Evolutionary conservation across 1,140 invertebrate genomes (phyloP), one percentile per base, ranked within the genome.

Genomic region (Drosophila auraria): DNA sequence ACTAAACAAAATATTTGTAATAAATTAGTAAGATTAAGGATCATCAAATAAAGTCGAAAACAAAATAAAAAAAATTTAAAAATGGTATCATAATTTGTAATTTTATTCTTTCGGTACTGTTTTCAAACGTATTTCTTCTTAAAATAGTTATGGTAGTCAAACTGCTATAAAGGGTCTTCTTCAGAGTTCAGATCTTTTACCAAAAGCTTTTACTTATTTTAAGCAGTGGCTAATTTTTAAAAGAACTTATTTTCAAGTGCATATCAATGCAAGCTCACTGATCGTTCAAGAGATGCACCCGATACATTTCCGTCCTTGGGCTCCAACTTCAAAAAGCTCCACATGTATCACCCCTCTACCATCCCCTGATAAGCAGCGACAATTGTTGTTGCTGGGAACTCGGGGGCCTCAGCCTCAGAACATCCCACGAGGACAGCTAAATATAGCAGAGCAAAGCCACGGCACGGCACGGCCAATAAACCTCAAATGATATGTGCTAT

Each of bases 401-500:
- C 17, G 53, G 23, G 30, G 47, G 51, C 27, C 23, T 9, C 51
- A 44, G 54, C 54, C 54, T 38, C 27, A 33, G 11, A 73, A 38
- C 80, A 69, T 80, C 76, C 83, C 83, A 80, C 59, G 83, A 77
- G 80, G 80, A 66, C 66, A 53, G 80, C 71, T 77, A 51, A 78
- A 89, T 83, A 89, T 89, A 84, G 50, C 62, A 58, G 27, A 49
- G 44, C 59, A 64, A 59, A 45, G 23, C 54, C 38, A 58, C 58
- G 45, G 53, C 50, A 72, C 63, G 71, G 51, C 50, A 71, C 66
- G 71, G 57, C 76, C 72, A 87, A 89, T 87, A 87, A 87, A 87
- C 77, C 77, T 89, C 84, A 83, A 62, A 80, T 89, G 58, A 89
- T 80, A 80, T 80, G 72, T 76, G 78, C 65, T 78, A 71, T 76